phyloP scores from a whole-genome alignment of 2,888 invertebrate species.

The Noctua janthina region DNA sequence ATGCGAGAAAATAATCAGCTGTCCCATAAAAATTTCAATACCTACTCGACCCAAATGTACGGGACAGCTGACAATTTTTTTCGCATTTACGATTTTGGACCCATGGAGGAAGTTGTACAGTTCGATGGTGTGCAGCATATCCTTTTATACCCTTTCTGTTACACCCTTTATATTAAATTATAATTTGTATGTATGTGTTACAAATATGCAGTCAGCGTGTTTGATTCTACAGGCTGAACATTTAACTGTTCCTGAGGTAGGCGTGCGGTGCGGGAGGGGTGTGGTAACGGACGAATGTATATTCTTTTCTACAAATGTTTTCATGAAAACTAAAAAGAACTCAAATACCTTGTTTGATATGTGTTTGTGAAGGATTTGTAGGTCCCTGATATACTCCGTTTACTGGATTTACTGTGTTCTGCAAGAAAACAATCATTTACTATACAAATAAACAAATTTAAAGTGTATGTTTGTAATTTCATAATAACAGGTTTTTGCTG shows the following conservation, averaged over 20 bases:
- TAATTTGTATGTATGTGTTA: neutral
- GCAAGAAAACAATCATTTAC: slow-evolving; percentile 74
- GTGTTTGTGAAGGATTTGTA: slow-evolving; percentile 81
- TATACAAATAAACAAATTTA: too few species aligned
- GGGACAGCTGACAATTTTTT: too few species aligned
- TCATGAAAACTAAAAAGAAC: slow-evolving; percentile 23
- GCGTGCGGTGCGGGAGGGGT: neutral
- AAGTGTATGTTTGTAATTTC: too few species aligned
- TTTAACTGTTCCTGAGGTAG: neutral
- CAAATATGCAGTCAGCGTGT: neutral
- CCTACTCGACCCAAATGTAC: too few species aligned
- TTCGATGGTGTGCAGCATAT: too few species aligned
- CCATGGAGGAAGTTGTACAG: too few species aligned
- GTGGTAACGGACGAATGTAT: neutral
- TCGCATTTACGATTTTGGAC: too few species aligned
- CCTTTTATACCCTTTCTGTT: too few species aligned
- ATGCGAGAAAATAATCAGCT: too few species aligned
- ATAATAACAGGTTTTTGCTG: too few species aligned
- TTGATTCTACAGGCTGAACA: neutral
- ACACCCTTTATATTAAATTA: neutral
- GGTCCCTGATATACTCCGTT: slow-evolving; percentile 96
- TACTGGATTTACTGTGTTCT: slow-evolving; percentile 97
- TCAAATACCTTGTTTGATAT: slow-evolving; percentile 85
- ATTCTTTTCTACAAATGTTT: neutral
- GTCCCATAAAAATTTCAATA: too few species aligned